Base-by-base conservation (phyloP, 2,113 vertebrate species). In the Spea multiplicata region DNA sequence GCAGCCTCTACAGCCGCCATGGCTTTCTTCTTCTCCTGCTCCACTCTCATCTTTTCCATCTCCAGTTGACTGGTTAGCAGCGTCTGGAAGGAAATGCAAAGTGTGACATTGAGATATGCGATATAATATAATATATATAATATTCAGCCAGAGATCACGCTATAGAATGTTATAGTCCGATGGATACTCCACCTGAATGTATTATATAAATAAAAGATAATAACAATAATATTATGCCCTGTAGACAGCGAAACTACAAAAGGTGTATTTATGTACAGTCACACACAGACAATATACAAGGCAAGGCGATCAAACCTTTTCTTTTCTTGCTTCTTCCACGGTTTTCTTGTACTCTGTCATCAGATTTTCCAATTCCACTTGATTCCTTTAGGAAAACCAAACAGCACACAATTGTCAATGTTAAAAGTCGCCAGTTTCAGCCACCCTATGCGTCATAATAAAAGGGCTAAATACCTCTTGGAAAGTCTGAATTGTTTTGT, bases 41-140 rank as follows among this genome's bases (percentile, higher is more conserved):
- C 98, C 84, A 96, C 95, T 87, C 96, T 98, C 94, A 98, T 94
- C 87, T 94, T 99, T 85, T 98, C 98, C 95, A 99, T 97, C 90
- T 99, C 98, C 82, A 99, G 85, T 73, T 99, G 98, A 90, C 94
- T 97, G 82, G 88, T 84, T 73, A 99, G 86, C 49, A 97, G 85
- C 1, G 88, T 86, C 97, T 99, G 82, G 64, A 81, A 68, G 81
- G 82, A 75, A 30, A 30, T 30, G 30, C 30, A 30, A 30, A 47
- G 3, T 53, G 52, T 53, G 6, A 30, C 30, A 30, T 30, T 30
- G 30, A 30, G 30, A 30, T 30, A 30, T 30, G 30, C 30, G 30
- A 30, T 30, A 30, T 30, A 30, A 30, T 30, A 30, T 30, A 30
- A 30, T 2, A 30, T 30, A 30, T 30, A 30, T 30, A 30, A 30